phyloP scores from a whole-genome alignment of 2,113 vertebrate genomes.

The Epinephelus cyanopodus region DNA sequence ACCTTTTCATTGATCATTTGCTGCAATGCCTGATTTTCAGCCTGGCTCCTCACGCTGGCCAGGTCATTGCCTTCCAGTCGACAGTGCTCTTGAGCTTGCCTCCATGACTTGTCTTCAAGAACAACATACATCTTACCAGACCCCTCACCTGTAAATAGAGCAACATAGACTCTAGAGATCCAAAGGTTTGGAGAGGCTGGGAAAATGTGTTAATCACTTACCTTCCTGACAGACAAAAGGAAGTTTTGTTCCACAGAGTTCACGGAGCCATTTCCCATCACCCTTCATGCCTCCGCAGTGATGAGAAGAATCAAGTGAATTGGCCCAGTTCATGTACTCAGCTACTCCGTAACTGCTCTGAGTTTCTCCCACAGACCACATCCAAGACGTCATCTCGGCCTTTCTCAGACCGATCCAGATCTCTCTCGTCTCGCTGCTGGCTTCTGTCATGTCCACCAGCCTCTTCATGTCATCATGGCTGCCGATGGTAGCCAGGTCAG shows the following conservation, averaged over 20 bases:
- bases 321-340: slow-evolving; percentile 48
- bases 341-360: not conserved
- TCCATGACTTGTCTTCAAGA: slow-evolving; percentile 15
- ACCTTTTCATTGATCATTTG: not conserved
- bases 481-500: not conserved
- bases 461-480: not conserved
- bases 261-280: slow-evolving; percentile 42
- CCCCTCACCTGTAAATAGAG: not conserved
- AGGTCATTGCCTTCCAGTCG: not conserved
- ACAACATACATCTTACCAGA: not conserved
- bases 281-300: slow-evolving; percentile 22
- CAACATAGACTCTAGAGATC: not conserved
- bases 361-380: slow-evolving; percentile 49
- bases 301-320: not conserved
- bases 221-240: slow-evolving; percentile 46
- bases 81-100: not conserved
- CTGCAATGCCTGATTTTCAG: slow-evolving; percentile 37
- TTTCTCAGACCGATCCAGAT: slow-evolving; percentile 43
- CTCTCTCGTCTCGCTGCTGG: rapidly evolving
- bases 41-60: slow-evolving; percentile 15
- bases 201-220: not conserved
- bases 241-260: not conserved
- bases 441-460: not conserved
- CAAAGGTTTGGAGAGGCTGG: not conserved
- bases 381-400: not conserved